A percentile compares a stretch with the other conserved stretches of the same genome.
Evolutionary conservation across 2,113 vertebrate genomes (phyloP).

Genomic region (Aleadryas rufinucha): DNA sequence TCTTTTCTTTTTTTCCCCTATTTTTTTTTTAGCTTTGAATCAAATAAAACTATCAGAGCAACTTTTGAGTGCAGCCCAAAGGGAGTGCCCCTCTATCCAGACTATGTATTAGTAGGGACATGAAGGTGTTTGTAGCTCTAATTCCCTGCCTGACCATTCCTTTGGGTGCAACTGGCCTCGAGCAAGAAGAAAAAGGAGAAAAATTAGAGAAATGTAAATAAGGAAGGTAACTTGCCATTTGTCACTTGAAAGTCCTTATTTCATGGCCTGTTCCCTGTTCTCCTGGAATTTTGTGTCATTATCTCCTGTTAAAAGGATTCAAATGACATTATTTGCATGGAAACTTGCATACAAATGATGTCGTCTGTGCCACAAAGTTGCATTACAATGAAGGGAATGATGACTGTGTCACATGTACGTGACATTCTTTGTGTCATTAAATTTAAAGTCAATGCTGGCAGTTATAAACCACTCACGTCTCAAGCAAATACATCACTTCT

Average conservation of each 20-base stretch:
- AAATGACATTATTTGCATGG: constrained; percentile 75
- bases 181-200: constrained; percentile 66
- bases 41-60: constrained; percentile 17
- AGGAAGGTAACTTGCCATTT: constrained; percentile 65
- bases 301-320: constrained; percentile 75
- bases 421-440: constrained; percentile 72
- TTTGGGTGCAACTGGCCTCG: constrained; percentile 61
- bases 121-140: constrained; percentile 57
- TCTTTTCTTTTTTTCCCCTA: neutral
- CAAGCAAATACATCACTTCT: constrained; percentile 64
- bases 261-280: constrained; percentile 64
- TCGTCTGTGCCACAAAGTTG: constrained; percentile 62
- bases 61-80: constrained; percentile 8
- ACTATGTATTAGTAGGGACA: constrained; percentile 31
- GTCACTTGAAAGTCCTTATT: constrained; percentile 70
- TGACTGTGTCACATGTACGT: constrained; percentile 65
- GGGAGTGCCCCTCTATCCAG: constrained; percentile 40
- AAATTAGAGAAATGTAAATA: constrained; percentile 69
- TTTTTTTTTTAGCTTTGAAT: neutral
- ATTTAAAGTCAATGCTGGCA: constrained; percentile 66
- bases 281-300: constrained; percentile 70
- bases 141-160: constrained; percentile 64
- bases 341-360: constrained; percentile 65
- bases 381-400: constrained; percentile 72
- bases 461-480: constrained; percentile 66